Percentiles rank a stretch among this genome's conserved stretches.
Conservation (phyloP, 2,888 invertebrate genomes). For the Caenorhabditis sp. region DNA sequence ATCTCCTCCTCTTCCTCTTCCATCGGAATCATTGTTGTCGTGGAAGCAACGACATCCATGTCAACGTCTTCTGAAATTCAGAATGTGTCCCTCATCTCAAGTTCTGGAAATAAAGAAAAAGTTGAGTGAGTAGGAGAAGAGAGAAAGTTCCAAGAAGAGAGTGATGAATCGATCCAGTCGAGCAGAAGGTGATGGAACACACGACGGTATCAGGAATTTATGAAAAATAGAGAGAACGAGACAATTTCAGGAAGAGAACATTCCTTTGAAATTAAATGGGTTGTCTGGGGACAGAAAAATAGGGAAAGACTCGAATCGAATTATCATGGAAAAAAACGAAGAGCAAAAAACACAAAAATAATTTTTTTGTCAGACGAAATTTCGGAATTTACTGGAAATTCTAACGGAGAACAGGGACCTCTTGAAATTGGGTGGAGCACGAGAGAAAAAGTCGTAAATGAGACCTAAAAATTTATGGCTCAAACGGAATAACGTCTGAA, state of each 20-base stretch:
- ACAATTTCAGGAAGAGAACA: conserved; percentile 15
- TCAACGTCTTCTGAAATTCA: neutral
- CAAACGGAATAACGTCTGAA: neutral
- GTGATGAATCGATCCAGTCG: conserved; percentile 8
- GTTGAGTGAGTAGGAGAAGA: neutral
- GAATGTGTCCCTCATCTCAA: neutral
- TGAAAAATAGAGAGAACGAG: conserved; percentile 27
- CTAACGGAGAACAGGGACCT: neutral
- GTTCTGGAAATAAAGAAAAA: conserved; percentile 6
- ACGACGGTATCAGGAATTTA: conserved; percentile 40
- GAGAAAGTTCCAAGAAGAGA: conserved; percentile 18
- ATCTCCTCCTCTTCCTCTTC: conserved; percentile 59
- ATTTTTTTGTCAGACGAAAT: neutral
- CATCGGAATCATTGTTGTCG: conserved; percentile 16
- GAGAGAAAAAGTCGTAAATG: neutral
- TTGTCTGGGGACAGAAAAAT: conserved; percentile 21
- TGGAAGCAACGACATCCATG: conserved; percentile 17
- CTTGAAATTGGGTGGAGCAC: neutral
- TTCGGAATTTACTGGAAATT: no score
- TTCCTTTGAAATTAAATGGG: conserved; percentile 23
- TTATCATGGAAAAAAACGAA: conserved; percentile 30
- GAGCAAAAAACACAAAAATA: conserved; percentile 33
- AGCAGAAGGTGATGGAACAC: conserved; percentile 33
- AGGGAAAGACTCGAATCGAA: conserved; percentile 14
- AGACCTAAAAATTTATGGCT: no score